These are phyloP conservation scores for Girardia tigrina DNA, from an alignment of 2,888 invertebrate species.

Conservation along the genomic window DNA sequence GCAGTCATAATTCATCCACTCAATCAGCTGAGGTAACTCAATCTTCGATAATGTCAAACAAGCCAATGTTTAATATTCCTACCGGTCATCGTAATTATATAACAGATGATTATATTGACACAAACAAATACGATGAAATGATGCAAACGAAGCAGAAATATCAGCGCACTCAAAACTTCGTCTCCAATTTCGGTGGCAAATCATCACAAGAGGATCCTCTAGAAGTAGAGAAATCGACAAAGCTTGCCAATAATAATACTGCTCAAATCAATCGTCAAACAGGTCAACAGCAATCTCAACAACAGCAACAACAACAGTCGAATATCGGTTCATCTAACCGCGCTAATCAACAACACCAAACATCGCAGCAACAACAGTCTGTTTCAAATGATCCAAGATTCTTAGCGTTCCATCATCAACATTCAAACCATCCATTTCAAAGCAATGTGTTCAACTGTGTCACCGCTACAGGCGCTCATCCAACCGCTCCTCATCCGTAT, in stretches of 20 bases:
- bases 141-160: neutral
- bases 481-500: conserved; percentile 7
- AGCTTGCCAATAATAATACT: conserved; percentile 11
- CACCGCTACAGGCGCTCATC: neutral
- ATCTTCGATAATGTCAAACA: neutral
- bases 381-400: neutral
- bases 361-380: neutral
- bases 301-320: no score
- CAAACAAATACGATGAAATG: neutral
- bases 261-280: conserved; percentile 9
- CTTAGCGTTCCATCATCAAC: neutral
- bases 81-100: neutral
- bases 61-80: neutral
- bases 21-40: neutral
- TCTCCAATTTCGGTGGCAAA: neutral
- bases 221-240: neutral
- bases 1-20: neutral
- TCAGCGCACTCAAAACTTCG: conserved; percentile 1
- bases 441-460: neutral
- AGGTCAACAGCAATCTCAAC: neutral
- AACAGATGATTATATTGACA: no score
- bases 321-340: neutral
- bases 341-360: neutral
- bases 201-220: neutral
- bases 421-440: neutral